Evolutionary conservation across 1,140 invertebrate genomes (phyloP), one percentile per base, ranked within the genome.

Genomic region (Eumaeus atala): DNA sequence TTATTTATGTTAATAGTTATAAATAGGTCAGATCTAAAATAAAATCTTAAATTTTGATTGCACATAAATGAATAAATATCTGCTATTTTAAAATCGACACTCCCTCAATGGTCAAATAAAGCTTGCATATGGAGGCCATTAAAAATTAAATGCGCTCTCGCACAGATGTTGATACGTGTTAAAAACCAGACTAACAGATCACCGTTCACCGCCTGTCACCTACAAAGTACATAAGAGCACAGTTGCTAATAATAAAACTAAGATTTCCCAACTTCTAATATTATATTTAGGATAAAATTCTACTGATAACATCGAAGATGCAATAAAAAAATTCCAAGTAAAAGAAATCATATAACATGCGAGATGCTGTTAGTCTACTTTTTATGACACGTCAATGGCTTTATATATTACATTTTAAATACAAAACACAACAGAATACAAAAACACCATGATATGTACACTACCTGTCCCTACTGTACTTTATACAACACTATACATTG

Each of bases 401-500:
- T 16, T 17, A 16, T 28, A 28, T 44, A 16, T 16, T 17, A 44
- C 17, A 44, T 44, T 44, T 44, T 28, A n/a, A 40, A 2, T 44
- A 16, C 12, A 44, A 16, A 37, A 44, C 16, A 14, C 14, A 16
- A 16, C 9, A 18, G 9, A 17, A 17, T 44, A 44, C 52, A 78
- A 80, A 79, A 82, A 70, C 63, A 47, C 67, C 58, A 68, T 84
- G 81, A 82, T 84, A 84, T 84, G 81, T 84, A 82, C 78, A 84
- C 67, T 67, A 61, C 64, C 66, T 59, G 34, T 34, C 51, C 58
- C 61, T 74, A 71, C 51, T 48, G 52, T 63, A 61, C 54, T 63
- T 72, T 80, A 76, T 16, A 12, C 58, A 72, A 80, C 14, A 34
- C 67, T 72, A 77, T 79, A 81, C 72, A 79, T 56, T 49, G 35